Base-by-base conservation (phyloP, 1,140 invertebrate species). In the Psilanteris sp. region DNA sequence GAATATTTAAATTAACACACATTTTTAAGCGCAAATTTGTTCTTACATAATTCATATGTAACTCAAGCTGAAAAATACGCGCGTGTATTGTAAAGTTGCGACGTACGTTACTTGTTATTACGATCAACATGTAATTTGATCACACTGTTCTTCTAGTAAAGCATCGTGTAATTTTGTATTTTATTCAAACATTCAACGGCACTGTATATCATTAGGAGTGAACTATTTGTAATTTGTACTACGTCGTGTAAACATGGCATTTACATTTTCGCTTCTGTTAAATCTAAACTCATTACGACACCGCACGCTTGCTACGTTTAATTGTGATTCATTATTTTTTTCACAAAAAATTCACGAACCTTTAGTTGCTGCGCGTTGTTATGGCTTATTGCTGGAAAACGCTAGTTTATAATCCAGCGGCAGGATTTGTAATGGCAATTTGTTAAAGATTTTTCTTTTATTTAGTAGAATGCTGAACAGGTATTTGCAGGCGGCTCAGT, bases 191-290 rank as follows among this genome's bases (percentile, higher is more conserved):
- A 64, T 64, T 72, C 59, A 64, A 10, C 68, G 29, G 27, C 43
- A 52, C 50, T 64, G 68, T 73, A 73, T 64, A 73, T 64, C 68
- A 73, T 73, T 73, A 73, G 50, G 27, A 37, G 6, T 36, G 68
- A 64, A 73, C 68, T 73, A 73, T 73, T 73, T 59, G 68, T 52
- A 66, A 66, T 73, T 73, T 73, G 70, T 66, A 59, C 70, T 27
- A 2, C 44, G 22, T 44, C 70, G 29, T 73, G 70, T 73, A 73
- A 73, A 73, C 70, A 66, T 59, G 70, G 59, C 52, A 73, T 73
- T 73, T 73, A 73, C 68, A 64, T 66, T 73, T 66, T 73, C 59
- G 44, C 70, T 57, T 57, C 68, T 50, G 68, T 72, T 64, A 41
- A 57, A 64, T 64, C 57, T 57, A 64, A 64, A 57, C 59, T 46